Conservation (phyloP, 92 coral and sea anemone genomes). For the Actinostola sp. region DNA sequence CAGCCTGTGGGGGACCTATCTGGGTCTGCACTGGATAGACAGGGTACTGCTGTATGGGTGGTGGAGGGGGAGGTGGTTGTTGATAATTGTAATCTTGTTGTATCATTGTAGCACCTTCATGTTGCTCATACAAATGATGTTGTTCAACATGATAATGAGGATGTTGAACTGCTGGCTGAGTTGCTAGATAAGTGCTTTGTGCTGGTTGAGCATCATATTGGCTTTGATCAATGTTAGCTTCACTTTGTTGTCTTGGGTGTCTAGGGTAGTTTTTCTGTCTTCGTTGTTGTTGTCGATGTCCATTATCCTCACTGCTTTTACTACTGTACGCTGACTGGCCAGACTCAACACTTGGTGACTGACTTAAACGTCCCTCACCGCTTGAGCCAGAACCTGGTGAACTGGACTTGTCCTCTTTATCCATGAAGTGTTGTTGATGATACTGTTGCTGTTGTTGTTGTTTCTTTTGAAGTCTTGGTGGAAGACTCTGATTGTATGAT, state of each 20-base stretch:
- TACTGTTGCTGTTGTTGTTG: slow-evolving; percentile 90
- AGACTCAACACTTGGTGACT: slow-evolving; percentile 33
- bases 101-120: slow-evolving; percentile 46
- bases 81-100: slow-evolving; percentile 63
- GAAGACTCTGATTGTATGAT: slow-evolving; percentile 75
- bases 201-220: slow-evolving; percentile 47
- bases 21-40: slow-evolving; percentile 80
- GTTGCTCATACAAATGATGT: slow-evolving; percentile 55
- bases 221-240: slow-evolving; percentile 15
- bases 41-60: slow-evolving; percentile 70
- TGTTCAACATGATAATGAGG: slow-evolving; percentile 54
- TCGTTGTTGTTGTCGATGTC: slow-evolving; percentile 24
- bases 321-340: slow-evolving; percentile 33
- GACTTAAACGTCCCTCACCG: slow-evolving; percentile 41
- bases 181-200: slow-evolving; percentile 27
- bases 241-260: slow-evolving; percentile 42
- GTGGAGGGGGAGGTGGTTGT: slow-evolving; percentile 51
- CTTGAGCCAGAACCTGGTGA: slow-evolving; percentile 50
- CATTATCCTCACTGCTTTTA: slow-evolving; percentile 20
- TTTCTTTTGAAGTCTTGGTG: slow-evolving; percentile 85
- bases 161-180: slow-evolving; percentile 20
- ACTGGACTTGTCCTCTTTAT: slow-evolving; percentile 37
- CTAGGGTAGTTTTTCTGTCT: slow-evolving; percentile 43
- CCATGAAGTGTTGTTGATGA: slow-evolving; percentile 59
- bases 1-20: slow-evolving; percentile 68